These are phyloP conservation scores for Cataglyphis cursor DNA, from an alignment of 2,888 invertebrate species.

Conservation along the genomic window DNA sequence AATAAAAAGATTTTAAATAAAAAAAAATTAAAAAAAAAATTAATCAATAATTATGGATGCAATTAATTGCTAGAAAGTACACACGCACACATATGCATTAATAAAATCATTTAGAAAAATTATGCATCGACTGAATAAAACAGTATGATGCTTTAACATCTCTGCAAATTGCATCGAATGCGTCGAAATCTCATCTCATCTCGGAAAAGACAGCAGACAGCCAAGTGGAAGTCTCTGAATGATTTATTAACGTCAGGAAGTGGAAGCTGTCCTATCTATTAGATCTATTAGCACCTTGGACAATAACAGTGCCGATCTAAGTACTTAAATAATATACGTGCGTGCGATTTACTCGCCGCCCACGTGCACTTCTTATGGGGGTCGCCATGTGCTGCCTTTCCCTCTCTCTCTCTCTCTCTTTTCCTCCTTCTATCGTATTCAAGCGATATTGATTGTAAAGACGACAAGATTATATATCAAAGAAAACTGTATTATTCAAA, in stretches of 20 bases:
- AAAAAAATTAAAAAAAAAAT: neutral
- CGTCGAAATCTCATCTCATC: neutral
- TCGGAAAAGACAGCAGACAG: conserved; percentile 41
- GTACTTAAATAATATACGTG: conserved; percentile 80
- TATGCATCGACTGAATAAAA: neutral
- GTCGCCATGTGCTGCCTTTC: conserved; percentile 13
- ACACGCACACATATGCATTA: neutral
- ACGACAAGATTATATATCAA: conserved; percentile 32
- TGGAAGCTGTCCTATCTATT: conserved; percentile 74
- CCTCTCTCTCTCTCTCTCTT: neutral
- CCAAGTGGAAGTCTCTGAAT: conserved; percentile 67
- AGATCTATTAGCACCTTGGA: conserved; percentile 80
- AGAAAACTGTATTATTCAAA: conserved; percentile 36
- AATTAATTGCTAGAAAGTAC: conserved; percentile 8
- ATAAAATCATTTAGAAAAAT: conserved; percentile 11
- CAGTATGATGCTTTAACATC: neutral
- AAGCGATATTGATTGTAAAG: conserved; percentile 63
- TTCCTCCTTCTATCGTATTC: neutral
- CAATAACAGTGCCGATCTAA: conserved; percentile 77
- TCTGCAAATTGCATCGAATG: neutral
- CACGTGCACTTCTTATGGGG: conserved; percentile 66
- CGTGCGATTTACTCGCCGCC: conserved; percentile 72
- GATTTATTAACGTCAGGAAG: conserved; percentile 79
- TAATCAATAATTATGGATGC: neutral
- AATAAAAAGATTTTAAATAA: too few species aligned